Base-by-base conservation (phyloP, 2,888 invertebrate genomes). In the Dascillus cervinus region DNA sequence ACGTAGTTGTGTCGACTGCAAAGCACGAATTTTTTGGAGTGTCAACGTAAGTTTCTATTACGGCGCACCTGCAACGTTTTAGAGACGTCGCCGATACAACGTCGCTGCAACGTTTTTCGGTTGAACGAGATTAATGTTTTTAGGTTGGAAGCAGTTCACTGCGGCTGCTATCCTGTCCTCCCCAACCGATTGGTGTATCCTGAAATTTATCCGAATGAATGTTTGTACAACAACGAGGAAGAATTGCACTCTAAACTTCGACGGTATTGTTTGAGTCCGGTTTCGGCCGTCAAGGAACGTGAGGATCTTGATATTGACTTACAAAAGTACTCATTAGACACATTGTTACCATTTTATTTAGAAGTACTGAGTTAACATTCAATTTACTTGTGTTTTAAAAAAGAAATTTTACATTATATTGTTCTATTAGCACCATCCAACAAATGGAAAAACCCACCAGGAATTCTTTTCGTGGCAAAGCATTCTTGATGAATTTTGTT, bases 11-110 rank as follows among this genome's bases (percentile, higher is more conserved):
- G 13, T 83, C 83, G 1, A 83, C 83, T 3, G 79, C 83, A 1
- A 66, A 70, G 12, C 83, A 84, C 57, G 84, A 84, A 57, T 84
- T 83, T 60, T 84, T 79, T 60, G 84, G 83, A 15, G 81, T 82
- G 11, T 72, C 82, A 11, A 78, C 83, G 82, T 78, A 65, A 65
- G 71, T 64, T 17, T 17, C 8, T n/a, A n/a, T n/a, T n/a, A n/a
- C n/a, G n/a, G n/a, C n/a, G n/a, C n/a, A n/a, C n/a, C n/a, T n/a
- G n/a, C n/a, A n/a, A n/a, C n/a, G n/a, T n/a, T n/a, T n/a, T n/a
- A n/a, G n/a, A n/a, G n/a, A n/a, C n/a, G n/a, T n/a, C n/a, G n/a
- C n/a, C n/a, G n/a, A n/a, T n/a, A n/a, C n/a, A n/a, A n/a, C n/a
- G n/a, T n/a, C n/a, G n/a, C n/a, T n/a, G n/a, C n/a, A n/a, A n/a